A percentile compares a stretch with the other conserved stretches of the same genome.
Evolutionary conservation across 2,113 vertebrate genomes (phyloP).

Genomic region (Paraplagusia blochii): DNA sequence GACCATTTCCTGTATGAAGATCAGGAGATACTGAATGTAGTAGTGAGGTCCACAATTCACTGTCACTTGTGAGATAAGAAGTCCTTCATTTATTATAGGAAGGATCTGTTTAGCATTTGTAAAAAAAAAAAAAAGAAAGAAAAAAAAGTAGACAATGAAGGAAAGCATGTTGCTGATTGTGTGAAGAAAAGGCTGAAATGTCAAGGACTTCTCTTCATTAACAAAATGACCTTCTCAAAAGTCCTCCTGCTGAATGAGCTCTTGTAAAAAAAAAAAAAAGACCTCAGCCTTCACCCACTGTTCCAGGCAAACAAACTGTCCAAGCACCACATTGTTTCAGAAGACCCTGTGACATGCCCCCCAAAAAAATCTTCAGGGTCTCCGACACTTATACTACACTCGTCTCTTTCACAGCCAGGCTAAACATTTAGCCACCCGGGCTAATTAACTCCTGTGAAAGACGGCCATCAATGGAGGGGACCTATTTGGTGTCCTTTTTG

Average conservation of each 20-base stretch:
- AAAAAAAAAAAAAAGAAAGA: constrained; percentile 20
- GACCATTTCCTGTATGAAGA: constrained; percentile 48
- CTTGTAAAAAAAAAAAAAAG: constrained; percentile 52
- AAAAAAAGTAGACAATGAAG: constrained; percentile 27
- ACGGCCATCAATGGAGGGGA: constrained; percentile 73
- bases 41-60: constrained; percentile 40
- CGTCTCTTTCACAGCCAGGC: constrained; percentile 73
- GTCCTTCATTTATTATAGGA: constrained; percentile 20
- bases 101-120: constrained; percentile 22
- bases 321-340: constrained; percentile 74
- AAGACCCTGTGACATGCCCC: constrained; percentile 67
- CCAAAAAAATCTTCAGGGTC: constrained; percentile 66
- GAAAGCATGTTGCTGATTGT: constrained; percentile 46
- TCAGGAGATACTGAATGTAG: constrained; percentile 35
- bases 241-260: constrained; percentile 45
- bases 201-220: constrained; percentile 65
- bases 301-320: constrained; percentile 73
- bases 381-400: constrained; percentile 69
- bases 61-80: constrained; percentile 46
- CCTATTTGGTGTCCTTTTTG: constrained; percentile 62
- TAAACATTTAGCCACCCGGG: constrained; percentile 77
- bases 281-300: constrained; percentile 51
- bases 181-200: constrained; percentile 57
- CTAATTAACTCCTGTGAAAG: constrained; percentile 79
- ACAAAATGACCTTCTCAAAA: constrained; percentile 47